Conservation (phyloP, 2,797 vertebrate genomes). For the Schizopygopsis pylzovi region DNA sequence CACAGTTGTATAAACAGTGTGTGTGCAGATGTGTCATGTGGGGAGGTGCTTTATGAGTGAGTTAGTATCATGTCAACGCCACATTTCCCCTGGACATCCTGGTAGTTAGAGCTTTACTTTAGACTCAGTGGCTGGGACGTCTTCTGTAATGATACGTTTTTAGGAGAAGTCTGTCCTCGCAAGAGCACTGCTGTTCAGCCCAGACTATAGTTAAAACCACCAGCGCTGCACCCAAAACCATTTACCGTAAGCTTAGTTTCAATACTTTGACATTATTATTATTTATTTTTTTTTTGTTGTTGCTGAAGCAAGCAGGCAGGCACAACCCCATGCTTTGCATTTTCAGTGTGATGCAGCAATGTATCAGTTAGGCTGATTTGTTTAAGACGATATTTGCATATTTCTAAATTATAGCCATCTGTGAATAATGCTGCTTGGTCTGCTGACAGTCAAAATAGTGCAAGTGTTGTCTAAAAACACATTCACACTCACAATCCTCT, state of each 20-base stretch:
- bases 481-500: background rate
- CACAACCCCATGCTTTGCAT: background rate
- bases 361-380: background rate
- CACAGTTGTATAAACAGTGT: slow-evolving; percentile 37
- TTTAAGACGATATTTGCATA: background rate
- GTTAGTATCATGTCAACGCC: slow-evolving; percentile 22
- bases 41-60: slow-evolving; percentile 27
- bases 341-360: background rate
- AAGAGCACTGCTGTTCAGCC: background rate
- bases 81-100: slow-evolving; percentile 30
- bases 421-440: background rate
- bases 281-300: accelerated
- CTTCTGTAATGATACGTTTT: slow-evolving; percentile 25
- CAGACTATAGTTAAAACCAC: slow-evolving; percentile 17
- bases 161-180: background rate
- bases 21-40: slow-evolving; percentile 11
- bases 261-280: background rate
- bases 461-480: background rate
- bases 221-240: background rate
- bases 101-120: slow-evolving; percentile 34
- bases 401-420: background rate
- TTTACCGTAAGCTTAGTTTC: background rate
- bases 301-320: background rate
- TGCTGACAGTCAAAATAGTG: background rate
- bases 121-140: slow-evolving; percentile 14